Evolutionary conservation across 2,888 invertebrate species (phyloP), one percentile per base, ranked within the genome.

Genomic region (Drosophila parthenogenetica): DNA sequence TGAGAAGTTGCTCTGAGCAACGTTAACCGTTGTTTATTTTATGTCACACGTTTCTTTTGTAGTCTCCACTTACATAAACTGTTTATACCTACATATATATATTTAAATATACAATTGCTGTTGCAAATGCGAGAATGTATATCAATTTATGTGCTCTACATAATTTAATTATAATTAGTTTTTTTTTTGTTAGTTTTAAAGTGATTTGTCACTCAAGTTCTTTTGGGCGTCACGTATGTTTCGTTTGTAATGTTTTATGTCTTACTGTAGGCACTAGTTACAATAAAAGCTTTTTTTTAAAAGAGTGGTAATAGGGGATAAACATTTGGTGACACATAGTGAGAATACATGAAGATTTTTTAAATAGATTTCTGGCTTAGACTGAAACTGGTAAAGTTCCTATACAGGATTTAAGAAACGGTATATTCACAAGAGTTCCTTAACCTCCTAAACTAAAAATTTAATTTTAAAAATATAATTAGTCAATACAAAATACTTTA

Each of bases 91-190:
- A 59, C 13, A 16, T 13, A 40, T 32, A 16, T 17, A 10, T 53
- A 11, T 25, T 25, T 17, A 13, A 8, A 22, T 46, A 29, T 29
- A 29, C 22, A 22, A 22, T 22, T 22, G 22, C 37, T 57, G 50
- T 51, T 50, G 54, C 66, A 55, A 46, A 43, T 62, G 40, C 32
- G 54, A 55, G 8, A 57, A 57, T 51, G 29, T 55, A 54, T 54
- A 58, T 16, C 49, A 42, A 46, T 57, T 55, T 39, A 64, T 35
- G 63, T 82, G 86, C 69, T 70, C 83, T 42, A 87, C 65, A 82
- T 81, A 66, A 76, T 73, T 79, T 51, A 49, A 62, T 59, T 64
- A 67, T 75, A 81, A 87, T 82, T 79, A 71, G 70, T 60, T 65
- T 46, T 57, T 35, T 35, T 42, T 10, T 42, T 32, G 42, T 17